These are phyloP conservation scores for Gadus macrocephalus DNA, from an alignment of 2,113 vertebrate species.

Conservation along the genomic window DNA sequence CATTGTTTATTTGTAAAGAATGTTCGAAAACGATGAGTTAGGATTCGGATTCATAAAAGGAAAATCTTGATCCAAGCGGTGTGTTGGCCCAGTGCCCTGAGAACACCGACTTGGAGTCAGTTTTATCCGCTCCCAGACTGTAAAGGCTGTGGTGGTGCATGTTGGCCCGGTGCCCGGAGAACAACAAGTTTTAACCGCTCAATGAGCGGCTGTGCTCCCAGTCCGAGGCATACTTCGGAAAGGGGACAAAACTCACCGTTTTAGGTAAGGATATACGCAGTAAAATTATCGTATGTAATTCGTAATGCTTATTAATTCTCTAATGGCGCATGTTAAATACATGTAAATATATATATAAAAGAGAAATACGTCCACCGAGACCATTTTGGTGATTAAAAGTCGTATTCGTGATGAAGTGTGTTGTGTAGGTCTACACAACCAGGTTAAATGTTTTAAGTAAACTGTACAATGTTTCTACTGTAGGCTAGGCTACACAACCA, in stretches of 20 bases:
- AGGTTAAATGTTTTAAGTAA: conserved; percentile 66
- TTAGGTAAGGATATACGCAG: conserved; percentile 45
- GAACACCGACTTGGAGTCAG: background rate
- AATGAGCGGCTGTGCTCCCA: conserved; percentile 49
- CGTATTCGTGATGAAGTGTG: background rate
- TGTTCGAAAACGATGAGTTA: no score
- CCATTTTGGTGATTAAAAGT: background rate
- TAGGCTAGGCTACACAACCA: no score
- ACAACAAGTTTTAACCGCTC: conserved; percentile 38
- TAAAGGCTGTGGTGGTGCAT: no score
- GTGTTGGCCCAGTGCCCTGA: no score
- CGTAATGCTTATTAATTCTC: background rate
- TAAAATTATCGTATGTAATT: background rate
- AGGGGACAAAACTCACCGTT: conserved; percentile 42
- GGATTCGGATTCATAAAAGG: no score
- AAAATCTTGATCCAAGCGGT: no score
- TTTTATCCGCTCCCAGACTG: conserved; percentile 37
- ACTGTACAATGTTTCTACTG: no score
- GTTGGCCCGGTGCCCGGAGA: no score
- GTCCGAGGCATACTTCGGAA: conserved; percentile 51
- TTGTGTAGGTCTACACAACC: conserved; percentile 18
- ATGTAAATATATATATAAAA: background rate
- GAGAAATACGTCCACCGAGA: background rate
- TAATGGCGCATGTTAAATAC: background rate
- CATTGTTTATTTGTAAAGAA: no score